phyloP scores from a whole-genome alignment of 2,113 vertebrate genomes.

The Tetrao urogallus region DNA sequence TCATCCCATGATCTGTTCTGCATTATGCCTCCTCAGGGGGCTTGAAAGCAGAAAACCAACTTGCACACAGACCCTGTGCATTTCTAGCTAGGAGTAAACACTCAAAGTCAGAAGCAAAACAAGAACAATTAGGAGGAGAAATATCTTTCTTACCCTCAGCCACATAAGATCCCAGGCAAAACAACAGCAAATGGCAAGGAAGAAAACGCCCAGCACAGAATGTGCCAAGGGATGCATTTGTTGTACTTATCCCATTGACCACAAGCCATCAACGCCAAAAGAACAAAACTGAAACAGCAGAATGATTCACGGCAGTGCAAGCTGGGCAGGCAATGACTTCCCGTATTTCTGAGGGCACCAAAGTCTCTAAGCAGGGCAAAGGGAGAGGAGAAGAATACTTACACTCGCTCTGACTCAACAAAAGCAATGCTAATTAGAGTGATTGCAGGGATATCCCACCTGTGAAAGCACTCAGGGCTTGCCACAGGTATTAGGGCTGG shows the following conservation, averaged over 20 bases:
- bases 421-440: not conserved
- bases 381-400: not conserved
- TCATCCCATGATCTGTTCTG: conserved; percentile 43
- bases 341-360: not conserved
- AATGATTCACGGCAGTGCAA: accelerated
- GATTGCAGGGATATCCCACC: not conserved
- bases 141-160: not conserved
- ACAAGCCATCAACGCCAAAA: not conserved
- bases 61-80: not conserved
- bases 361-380: not conserved
- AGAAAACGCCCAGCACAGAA: not conserved
- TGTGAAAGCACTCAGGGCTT: not conserved
- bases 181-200: conserved; percentile 12
- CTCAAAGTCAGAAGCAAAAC: conserved; percentile 16
- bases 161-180: conserved; percentile 32
- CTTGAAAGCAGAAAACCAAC: not conserved
- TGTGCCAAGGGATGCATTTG: conserved; percentile 17
- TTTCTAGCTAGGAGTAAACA: conserved; percentile 5
- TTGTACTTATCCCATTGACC: not conserved
- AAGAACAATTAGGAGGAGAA: not conserved
- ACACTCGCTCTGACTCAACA: not conserved
- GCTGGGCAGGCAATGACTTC: not conserved
- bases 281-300: not conserved
- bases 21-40: conserved; percentile 56
- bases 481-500: not conserved